These are phyloP conservation scores for Atrichornis clamosus DNA, from an alignment of 2,113 vertebrate genomes.

Conservation along the genomic window DNA sequence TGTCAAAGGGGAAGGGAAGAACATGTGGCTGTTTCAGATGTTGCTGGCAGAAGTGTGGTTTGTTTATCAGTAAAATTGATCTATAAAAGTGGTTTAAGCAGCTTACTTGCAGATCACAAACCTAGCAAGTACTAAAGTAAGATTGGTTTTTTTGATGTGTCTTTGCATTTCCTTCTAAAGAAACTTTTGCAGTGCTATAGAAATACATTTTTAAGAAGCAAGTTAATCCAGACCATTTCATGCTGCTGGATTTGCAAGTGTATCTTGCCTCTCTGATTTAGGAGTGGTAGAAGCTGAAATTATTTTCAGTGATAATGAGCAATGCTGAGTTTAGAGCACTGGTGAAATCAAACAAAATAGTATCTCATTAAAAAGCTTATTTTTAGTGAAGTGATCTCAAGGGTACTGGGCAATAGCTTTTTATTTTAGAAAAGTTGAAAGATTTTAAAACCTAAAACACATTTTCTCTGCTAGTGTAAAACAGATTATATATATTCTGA, in stretches of 20 bases:
- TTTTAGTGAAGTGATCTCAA: not conserved
- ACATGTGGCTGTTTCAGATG: not conserved
- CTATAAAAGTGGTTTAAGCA: not conserved
- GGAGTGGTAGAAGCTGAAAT: not conserved
- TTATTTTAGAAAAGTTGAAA: not conserved
- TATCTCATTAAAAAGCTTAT: not conserved
- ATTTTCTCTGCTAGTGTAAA: not conserved
- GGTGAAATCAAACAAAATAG: not conserved
- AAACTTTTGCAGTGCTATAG: not conserved
- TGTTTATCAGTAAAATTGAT: conserved; percentile 5
- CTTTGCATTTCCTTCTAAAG: not conserved
- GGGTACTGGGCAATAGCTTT: not conserved
- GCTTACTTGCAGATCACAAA: not conserved
- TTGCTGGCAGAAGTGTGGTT: not conserved
- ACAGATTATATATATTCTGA: not conserved
- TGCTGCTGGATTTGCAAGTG: not conserved
- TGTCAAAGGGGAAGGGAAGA: not conserved
- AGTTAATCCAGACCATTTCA: not conserved
- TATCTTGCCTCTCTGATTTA: not conserved
- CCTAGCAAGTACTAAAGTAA: not conserved
- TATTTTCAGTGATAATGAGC: not conserved
- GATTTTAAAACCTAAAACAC: not conserved
- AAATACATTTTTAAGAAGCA: not conserved
- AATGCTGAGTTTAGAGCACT: not conserved
- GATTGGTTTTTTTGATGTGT: not conserved